Percentiles rank a stretch among this genome's conserved stretches.
phyloP scores from a whole-genome alignment of 2,797 vertebrate genomes.

The Cryptoblepharus egeriae region DNA sequence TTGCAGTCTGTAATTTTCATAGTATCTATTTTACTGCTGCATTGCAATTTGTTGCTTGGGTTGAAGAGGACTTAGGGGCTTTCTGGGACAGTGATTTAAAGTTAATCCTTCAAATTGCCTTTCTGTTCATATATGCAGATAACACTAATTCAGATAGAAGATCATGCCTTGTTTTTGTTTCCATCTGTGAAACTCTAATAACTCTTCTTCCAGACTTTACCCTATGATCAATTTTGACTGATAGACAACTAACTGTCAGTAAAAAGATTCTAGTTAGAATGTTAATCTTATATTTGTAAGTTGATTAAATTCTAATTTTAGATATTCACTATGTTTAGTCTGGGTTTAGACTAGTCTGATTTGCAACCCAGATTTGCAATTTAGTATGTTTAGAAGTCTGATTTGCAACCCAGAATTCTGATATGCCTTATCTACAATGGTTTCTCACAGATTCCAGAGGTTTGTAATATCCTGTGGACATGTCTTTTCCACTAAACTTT shows the following conservation, averaged over 20 bases:
- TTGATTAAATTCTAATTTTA: slow-evolving; percentile 13
- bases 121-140: no score
- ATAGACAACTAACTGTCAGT: neutral
- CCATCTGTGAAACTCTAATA: neutral
- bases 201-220: neutral
- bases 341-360: no score
- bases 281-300: neutral
- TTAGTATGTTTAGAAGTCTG: neutral
- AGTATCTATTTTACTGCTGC: neutral
- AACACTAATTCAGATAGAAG: no score
- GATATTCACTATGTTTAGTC: neutral
- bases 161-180: neutral
- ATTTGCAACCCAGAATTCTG: neutral
- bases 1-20: neutral
- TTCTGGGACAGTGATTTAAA: neutral
- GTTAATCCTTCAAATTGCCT: neutral
- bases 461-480: slow-evolving; percentile 1
- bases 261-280: neutral
- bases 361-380: neutral
- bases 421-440: neutral
- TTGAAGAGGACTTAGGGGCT: neutral
- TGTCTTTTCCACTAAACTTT: neutral
- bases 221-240: neutral
- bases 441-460: neutral
- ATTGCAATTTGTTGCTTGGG: neutral